These are phyloP conservation scores for Vespertilio murinus DNA, from an alignment of 2,797 vertebrate species.

Conservation along the genomic window DNA sequence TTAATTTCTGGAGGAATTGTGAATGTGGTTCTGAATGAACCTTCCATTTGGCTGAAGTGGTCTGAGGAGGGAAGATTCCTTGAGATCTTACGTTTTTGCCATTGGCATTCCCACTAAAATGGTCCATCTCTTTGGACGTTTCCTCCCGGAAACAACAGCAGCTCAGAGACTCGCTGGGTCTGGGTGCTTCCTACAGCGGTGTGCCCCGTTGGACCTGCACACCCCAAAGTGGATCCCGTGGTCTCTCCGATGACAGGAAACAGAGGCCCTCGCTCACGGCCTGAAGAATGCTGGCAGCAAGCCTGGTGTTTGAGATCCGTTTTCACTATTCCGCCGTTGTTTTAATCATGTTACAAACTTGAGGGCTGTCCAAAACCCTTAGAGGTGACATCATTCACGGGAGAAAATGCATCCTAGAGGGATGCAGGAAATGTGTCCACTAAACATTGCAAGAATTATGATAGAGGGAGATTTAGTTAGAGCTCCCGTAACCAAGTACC, in stretches of 20 bases:
- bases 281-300: neutral
- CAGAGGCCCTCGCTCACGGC: slow-evolving; percentile 23
- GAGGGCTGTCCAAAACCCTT: slow-evolving; percentile 26
- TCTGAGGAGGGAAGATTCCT: neutral
- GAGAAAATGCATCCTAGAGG: slow-evolving; percentile 18
- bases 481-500: neutral
- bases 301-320: slow-evolving; percentile 37
- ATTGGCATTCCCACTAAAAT: neutral
- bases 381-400: neutral
- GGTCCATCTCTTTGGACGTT: neutral
- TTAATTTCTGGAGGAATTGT: slow-evolving; percentile 21
- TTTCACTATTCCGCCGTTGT: slow-evolving; percentile 25
- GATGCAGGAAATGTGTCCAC: neutral
- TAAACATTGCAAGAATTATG: slow-evolving; percentile 9
- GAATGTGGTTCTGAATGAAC: neutral
- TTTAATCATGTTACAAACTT: slow-evolving; percentile 49
- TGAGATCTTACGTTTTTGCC: neutral
- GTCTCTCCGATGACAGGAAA: neutral
- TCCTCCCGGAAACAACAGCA: neutral
- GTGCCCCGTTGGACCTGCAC: neutral
- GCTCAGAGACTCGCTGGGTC: neutral
- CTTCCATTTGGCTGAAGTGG: neutral
- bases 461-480: neutral
- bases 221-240: neutral
- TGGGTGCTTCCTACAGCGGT: slow-evolving; percentile 1